phyloP scores from a whole-genome alignment of 2,797 vertebrate genomes.

The Pyrocephalus nanus region DNA sequence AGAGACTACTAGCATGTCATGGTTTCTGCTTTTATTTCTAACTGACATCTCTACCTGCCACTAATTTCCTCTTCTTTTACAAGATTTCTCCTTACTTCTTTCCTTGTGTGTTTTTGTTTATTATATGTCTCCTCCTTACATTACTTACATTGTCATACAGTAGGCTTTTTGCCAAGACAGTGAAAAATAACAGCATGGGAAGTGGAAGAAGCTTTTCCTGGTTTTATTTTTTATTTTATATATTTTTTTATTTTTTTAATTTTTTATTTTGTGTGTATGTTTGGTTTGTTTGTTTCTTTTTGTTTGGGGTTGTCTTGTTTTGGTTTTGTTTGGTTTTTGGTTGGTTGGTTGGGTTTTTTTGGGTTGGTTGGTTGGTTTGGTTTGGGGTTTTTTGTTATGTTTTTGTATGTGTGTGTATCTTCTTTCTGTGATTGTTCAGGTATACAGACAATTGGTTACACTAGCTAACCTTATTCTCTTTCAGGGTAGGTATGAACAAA shows the following conservation, averaged over 20 bases:
- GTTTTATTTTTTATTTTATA: not conserved
- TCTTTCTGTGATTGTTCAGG: not conserved
- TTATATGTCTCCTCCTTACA: not conserved
- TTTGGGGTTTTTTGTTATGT: not conserved
- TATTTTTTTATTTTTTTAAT: too few relatives aligned
- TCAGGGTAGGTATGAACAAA: not conserved
- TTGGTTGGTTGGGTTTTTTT: too few relatives aligned
- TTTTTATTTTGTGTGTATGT: too few relatives aligned
- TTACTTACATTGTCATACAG: not conserved
- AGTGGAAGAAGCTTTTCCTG: not conserved
- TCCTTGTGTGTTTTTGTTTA: not conserved
- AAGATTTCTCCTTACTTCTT: not conserved
- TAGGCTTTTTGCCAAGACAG: not conserved
- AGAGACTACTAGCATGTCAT: fast-evolving
- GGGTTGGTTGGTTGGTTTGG: too few relatives aligned
- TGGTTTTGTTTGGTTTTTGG: too few relatives aligned
- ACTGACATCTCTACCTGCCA: not conserved
- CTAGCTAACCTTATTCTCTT: not conserved
- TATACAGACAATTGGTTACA: not conserved
- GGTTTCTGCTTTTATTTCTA: not conserved
- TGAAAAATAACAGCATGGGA: not conserved
- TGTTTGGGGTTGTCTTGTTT: too few relatives aligned
- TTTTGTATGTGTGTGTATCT: not conserved
- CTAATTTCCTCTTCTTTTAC: not conserved
- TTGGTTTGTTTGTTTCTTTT: too few relatives aligned